These are phyloP conservation scores for Apteryx owenii DNA, from an alignment of 2,113 vertebrate species.

Conservation along the genomic window DNA sequence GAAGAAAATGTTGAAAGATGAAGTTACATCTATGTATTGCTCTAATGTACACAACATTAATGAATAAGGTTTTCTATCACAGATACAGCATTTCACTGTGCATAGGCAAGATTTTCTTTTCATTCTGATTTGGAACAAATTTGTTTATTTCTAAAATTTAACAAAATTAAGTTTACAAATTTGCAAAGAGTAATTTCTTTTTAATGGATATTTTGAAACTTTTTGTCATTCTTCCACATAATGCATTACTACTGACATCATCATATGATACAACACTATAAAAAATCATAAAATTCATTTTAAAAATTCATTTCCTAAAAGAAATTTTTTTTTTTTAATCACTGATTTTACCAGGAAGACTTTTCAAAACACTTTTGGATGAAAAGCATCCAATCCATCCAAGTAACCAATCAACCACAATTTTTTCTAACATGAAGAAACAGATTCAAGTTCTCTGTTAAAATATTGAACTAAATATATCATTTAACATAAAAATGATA, in stretches of 20 bases:
- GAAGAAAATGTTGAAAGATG: neutral
- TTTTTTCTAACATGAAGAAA: neutral
- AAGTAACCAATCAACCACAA: neutral
- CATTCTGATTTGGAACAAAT: neutral
- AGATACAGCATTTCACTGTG: neutral
- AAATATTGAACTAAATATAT: neutral
- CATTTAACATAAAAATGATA: neutral
- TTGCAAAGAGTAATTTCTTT: neutral
- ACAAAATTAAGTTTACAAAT: neutral
- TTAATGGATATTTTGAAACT: neutral
- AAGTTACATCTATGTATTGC: neutral
- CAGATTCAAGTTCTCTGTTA: neutral
- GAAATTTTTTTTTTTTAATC: neutral
- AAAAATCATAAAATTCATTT: neutral
- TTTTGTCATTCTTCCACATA: neutral
- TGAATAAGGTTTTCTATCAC: neutral
- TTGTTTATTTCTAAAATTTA: neutral
- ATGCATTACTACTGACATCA: neutral
- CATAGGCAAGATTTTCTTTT: neutral
- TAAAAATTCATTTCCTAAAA: neutral
- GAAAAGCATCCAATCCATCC: neutral
- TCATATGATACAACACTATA: neutral
- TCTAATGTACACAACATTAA: neutral
- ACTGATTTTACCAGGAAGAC: neutral
- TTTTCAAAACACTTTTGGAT: neutral